These are phyloP conservation scores for Ommatoiulus sabulosus DNA, from an alignment of 2,888 invertebrate genomes.

Conservation along the genomic window DNA sequence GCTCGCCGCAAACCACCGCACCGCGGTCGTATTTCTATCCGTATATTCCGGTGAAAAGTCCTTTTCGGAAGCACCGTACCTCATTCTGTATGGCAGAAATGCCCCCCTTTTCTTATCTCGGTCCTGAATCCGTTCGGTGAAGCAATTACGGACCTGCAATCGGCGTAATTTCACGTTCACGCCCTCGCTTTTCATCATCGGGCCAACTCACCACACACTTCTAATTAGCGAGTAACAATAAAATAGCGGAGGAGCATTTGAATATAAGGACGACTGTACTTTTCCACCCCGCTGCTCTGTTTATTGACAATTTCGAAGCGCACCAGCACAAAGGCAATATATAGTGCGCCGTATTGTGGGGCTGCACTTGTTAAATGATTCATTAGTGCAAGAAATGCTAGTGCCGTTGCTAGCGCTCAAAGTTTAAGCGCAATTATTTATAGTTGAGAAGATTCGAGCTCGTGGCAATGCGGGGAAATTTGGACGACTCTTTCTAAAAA, in stretches of 20 bases:
- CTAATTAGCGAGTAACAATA: constrained; percentile 23
- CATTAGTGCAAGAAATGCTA: not conserved
- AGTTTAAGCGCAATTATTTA: not conserved
- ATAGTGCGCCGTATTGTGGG: too few relatives aligned
- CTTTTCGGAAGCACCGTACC: not conserved
- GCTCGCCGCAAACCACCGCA: too few relatives aligned
- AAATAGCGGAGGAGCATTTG: not conserved
- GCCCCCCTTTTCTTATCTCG: not conserved
- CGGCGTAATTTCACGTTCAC: constrained; percentile 43
- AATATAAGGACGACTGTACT: not conserved
- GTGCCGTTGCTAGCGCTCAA: not conserved
- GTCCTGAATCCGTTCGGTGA: constrained; percentile 4
- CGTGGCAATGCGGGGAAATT: too few relatives aligned
- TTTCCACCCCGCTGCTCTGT: not conserved
- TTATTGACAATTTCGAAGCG: not conserved
- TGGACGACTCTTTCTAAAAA: not conserved
- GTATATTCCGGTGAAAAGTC: not conserved
- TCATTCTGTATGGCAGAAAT: not conserved
- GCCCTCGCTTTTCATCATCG: constrained; percentile 37
- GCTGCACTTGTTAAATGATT: not conserved
- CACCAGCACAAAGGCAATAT: not conserved
- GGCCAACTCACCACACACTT: constrained; percentile 33
- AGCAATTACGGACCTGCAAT: constrained; percentile 15
- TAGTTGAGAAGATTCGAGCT: not conserved
- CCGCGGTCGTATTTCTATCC: too few relatives aligned